phyloP scores from a whole-genome alignment of 2,113 vertebrate species.

The Butorides virescens region DNA sequence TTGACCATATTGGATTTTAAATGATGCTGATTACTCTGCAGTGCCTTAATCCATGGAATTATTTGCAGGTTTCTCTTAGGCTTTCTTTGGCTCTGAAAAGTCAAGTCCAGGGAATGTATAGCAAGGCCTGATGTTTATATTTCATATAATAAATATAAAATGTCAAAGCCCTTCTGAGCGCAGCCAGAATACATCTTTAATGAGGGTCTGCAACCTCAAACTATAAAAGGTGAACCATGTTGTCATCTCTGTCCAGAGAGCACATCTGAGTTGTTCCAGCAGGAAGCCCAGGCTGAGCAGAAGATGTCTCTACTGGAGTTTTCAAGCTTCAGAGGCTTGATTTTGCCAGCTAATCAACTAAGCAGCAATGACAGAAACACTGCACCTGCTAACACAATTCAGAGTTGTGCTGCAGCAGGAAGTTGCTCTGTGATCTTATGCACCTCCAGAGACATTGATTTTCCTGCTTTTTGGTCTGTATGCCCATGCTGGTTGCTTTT shows the following conservation, averaged over 20 bases:
- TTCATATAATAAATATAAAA: background rate
- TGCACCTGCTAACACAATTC: rapidly evolving
- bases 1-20: background rate
- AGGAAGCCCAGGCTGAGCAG: background rate
- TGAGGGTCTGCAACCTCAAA: background rate
- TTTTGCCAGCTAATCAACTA: background rate
- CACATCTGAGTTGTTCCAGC: background rate
- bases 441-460: background rate
- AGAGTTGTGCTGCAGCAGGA: background rate
- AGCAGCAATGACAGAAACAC: background rate
- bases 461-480: background rate
- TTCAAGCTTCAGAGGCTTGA: background rate
- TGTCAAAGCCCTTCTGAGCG: background rate
- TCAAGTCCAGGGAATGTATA: background rate
- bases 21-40: background rate
- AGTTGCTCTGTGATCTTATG: background rate
- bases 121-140: background rate
- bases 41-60: background rate
- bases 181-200: background rate
- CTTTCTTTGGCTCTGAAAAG: background rate
- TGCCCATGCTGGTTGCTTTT: background rate
- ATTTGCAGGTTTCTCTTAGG: background rate
- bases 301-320: background rate
- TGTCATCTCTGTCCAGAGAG: background rate
- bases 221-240: background rate